phyloP scores from a whole-genome alignment of 2,797 vertebrate species.

The Enteromius viviparus region DNA sequence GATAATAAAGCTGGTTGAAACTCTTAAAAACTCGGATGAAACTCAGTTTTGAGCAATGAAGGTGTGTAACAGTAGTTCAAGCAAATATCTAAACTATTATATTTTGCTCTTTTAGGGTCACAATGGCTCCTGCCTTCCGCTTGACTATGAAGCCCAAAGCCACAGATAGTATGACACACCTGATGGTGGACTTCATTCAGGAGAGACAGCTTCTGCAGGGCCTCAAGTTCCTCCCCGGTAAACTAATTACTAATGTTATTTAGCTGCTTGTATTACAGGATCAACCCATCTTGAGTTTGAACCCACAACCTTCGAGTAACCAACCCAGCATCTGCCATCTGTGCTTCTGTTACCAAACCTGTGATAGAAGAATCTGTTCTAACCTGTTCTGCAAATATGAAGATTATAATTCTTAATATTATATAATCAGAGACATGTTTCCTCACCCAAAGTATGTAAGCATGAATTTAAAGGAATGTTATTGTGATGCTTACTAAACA shows the following conservation, averaged over 20 bases:
- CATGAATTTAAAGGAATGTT: not conserved
- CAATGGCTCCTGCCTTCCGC: conserved; percentile 90
- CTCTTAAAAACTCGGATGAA: too few relatives aligned
- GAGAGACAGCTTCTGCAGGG: conserved; percentile 83
- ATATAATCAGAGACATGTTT: not conserved
- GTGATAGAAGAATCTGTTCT: not conserved
- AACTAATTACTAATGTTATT: conserved; percentile 34
- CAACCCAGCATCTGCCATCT: not conserved
- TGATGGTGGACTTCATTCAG: conserved; percentile 89
- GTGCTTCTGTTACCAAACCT: too few relatives aligned
- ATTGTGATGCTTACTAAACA: not conserved
- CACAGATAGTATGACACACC: conserved; percentile 88
- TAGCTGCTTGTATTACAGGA: conserved; percentile 1
- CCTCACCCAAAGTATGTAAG: not conserved
- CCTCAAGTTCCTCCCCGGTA: conserved; percentile 91
- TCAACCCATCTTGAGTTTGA: not conserved
- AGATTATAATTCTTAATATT: not conserved
- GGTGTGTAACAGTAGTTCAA: too few relatives aligned
- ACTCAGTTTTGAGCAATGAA: not conserved
- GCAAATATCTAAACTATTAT: not conserved
- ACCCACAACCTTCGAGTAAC: not conserved
- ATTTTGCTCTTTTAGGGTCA: conserved; percentile 78
- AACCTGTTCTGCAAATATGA: not conserved
- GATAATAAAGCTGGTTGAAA: too few relatives aligned
- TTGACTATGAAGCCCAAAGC: conserved; percentile 85